These are phyloP conservation scores for Carterocephalus palaemon DNA, from an alignment of 2,888 invertebrate species.

Conservation along the genomic window DNA sequence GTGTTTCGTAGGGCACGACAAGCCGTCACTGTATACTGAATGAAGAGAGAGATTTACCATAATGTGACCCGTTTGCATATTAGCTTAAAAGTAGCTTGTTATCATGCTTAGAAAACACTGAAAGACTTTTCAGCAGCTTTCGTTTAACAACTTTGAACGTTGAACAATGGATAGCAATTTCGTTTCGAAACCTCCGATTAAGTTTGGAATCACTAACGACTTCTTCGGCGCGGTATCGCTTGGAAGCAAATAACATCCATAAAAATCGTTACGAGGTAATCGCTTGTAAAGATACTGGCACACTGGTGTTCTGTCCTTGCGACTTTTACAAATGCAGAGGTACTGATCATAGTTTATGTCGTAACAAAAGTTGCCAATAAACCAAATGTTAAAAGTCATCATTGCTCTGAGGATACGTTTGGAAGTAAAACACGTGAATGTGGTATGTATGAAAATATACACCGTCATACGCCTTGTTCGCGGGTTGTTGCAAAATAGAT, in stretches of 20 bases:
- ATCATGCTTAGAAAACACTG: neutral
- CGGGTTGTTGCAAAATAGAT: no score
- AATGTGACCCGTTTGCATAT: conserved; percentile 4
- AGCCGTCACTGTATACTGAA: no score
- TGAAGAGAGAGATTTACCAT: neutral
- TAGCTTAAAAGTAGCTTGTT: conserved; percentile 6
- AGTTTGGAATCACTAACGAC: conserved; percentile 18
- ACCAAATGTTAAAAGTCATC: no score
- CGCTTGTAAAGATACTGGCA: neutral
- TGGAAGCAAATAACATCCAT: conserved; percentile 19
- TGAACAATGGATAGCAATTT: conserved; percentile 15
- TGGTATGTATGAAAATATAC: no score
- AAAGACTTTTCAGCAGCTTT: neutral
- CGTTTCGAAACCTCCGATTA: conserved; percentile 16
- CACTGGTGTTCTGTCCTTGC: neutral
- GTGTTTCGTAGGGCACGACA: no score
- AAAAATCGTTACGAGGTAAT: conserved; percentile 13
- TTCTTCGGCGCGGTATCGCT: conserved; percentile 11
- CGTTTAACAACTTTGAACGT: neutral
- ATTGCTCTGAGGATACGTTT: no score
- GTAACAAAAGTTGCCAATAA: no score
- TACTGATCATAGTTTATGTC: no score
- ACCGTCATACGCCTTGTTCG: no score
- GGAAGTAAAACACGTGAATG: no score
- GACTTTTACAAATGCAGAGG: no score